Conservation (phyloP, 2,888 invertebrate species). For the Nasonovia ribisnigri region DNA sequence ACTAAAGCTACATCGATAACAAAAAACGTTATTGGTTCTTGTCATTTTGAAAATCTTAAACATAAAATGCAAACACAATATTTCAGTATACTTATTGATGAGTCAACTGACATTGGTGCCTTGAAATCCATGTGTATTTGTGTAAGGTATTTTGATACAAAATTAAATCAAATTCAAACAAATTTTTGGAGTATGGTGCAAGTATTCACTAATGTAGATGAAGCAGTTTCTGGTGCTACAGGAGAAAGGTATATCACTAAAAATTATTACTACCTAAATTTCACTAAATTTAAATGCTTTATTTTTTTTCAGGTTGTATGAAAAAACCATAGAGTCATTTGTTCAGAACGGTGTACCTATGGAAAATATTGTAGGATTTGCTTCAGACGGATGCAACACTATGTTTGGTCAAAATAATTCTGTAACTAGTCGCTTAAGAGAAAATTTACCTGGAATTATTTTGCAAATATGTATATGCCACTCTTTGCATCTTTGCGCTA, state of each 20-base stretch:
- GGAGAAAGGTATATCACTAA: not conserved
- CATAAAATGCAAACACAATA: not conserved
- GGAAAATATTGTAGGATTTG: constrained; percentile 69
- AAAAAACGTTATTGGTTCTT: constrained; percentile 65
- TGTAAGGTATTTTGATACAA: not conserved
- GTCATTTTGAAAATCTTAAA: not conserved
- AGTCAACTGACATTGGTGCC: not conserved
- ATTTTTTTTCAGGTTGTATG: not conserved
- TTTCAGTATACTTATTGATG: not conserved
- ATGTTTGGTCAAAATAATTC: constrained; percentile 69
- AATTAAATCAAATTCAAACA: not conserved
- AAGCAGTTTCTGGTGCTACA: not conserved
- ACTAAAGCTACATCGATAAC: constrained; percentile 65
- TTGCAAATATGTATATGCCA: constrained; percentile 68
- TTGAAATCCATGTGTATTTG: not conserved
- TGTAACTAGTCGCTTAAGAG: constrained; percentile 68
- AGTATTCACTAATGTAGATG: not conserved
- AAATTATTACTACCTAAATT: not conserved
- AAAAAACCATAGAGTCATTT: not conserved
- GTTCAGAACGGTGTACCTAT: constrained; percentile 65
- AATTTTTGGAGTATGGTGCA: not conserved
- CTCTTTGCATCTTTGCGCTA: not conserved
- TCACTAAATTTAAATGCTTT: not conserved
- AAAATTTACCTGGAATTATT: constrained; percentile 68
- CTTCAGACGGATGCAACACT: constrained; percentile 69